Conservation (phyloP, 2,888 invertebrate species). For the Frankliniella intonsa region DNA sequence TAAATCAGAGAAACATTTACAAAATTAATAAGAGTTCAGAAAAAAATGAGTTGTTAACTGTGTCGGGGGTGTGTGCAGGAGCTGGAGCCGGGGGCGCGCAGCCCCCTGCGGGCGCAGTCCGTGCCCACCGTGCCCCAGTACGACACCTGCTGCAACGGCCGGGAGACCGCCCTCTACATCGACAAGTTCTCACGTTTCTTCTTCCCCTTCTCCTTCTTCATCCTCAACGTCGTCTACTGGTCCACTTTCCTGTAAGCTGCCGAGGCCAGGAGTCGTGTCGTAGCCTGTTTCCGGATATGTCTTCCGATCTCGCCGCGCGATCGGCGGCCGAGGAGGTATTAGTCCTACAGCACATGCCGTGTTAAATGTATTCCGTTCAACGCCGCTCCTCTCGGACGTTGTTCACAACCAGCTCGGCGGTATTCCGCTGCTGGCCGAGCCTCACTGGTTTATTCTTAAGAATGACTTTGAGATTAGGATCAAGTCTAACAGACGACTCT, state of each 20-base stretch:
- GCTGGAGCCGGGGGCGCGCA: slow-evolving; percentile 49
- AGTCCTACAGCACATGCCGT: slow-evolving; percentile 3
- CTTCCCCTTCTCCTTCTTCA: slow-evolving; percentile 84
- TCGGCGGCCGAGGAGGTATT: slow-evolving; percentile 1
- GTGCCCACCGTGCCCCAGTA: slow-evolving; percentile 71
- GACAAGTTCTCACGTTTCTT: slow-evolving; percentile 84
- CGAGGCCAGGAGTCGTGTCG: background rate
- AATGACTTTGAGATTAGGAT: background rate
- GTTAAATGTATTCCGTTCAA: background rate
- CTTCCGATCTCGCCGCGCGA: background rate
- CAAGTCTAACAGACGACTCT: background rate
- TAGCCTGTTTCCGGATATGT: background rate
- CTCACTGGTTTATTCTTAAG: background rate
- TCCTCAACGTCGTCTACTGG: slow-evolving; percentile 88
- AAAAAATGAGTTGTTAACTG: background rate
- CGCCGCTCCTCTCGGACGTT: too few species aligned
- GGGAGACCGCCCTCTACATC: slow-evolving; percentile 67
- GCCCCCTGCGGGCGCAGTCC: slow-evolving; percentile 42
- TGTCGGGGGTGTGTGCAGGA: slow-evolving; percentile 48
- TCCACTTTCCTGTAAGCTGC: slow-evolving; percentile 63
- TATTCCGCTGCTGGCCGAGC: too few species aligned
- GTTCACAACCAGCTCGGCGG: too few species aligned
- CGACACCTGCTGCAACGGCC: slow-evolving; percentile 74
- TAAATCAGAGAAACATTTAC: background rate
- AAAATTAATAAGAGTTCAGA: background rate